Conservation (phyloP, 1,140 invertebrate genomes). For the Streblospio benedicti region DNA sequence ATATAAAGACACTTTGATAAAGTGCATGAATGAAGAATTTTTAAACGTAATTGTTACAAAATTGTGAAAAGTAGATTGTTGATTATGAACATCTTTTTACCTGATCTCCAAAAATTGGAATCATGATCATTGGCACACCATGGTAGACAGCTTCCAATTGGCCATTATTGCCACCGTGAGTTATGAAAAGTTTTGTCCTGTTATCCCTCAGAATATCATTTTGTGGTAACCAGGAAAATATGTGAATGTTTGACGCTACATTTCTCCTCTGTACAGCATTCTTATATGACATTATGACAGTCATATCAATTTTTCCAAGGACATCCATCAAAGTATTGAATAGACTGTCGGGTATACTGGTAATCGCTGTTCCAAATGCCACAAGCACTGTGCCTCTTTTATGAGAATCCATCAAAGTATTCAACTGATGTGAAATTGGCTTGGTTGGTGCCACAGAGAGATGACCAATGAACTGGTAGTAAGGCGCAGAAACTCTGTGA, state of each 20-base stretch:
- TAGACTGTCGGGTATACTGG: slow-evolving; percentile 5
- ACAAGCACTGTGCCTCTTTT: slow-evolving; percentile 3
- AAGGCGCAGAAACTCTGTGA: too few relatives aligned
- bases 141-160: slow-evolving; percentile 64
- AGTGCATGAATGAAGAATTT: too few relatives aligned
- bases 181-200: slow-evolving; percentile 55
- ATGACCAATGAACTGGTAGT: neutral
- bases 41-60: too few relatives aligned
- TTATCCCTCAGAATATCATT: slow-evolving; percentile 62
- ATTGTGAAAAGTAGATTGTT: too few relatives aligned
- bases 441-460: neutral
- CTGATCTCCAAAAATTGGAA: slow-evolving; percentile 64
- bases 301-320: too few relatives aligned
- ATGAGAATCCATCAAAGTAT: neutral
- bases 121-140: slow-evolving; percentile 62
- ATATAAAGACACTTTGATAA: too few relatives aligned
- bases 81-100: too few relatives aligned
- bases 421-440: neutral
- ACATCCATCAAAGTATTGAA: too few relatives aligned
- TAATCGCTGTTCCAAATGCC: slow-evolving; percentile 2
- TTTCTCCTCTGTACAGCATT: too few relatives aligned
- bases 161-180: slow-evolving; percentile 65
- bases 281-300: too few relatives aligned
- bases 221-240: slow-evolving; percentile 69
- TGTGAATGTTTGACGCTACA: slow-evolving; percentile 60